Conservation (phyloP, 2,113 vertebrate species). For the Lucifuga dentata region DNA sequence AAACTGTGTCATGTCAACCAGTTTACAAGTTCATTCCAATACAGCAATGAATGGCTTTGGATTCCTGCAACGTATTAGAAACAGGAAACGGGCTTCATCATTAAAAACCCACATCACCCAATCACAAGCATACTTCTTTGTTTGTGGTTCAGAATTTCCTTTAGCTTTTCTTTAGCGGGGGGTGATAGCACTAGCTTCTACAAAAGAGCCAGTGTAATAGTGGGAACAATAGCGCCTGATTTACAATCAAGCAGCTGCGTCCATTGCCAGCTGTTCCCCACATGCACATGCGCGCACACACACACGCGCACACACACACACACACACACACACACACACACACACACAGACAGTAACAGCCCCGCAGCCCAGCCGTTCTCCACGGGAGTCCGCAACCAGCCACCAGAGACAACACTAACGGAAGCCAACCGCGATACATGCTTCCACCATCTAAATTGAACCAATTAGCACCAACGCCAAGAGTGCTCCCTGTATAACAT, state of each 20-base stretch:
- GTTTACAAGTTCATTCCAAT: slow-evolving; percentile 25
- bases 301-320: too few species aligned
- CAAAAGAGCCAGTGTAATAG: slow-evolving; percentile 34
- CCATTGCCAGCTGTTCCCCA: slow-evolving; percentile 75
- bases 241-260: slow-evolving; percentile 80
- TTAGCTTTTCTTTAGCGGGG: slow-evolving; percentile 19
- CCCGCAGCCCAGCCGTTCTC: slow-evolving; percentile 63
- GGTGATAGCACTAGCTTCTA: slow-evolving; percentile 45
- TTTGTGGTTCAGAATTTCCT: slow-evolving; percentile 60
- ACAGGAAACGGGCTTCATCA: slow-evolving; percentile 48
- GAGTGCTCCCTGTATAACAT: slow-evolving; percentile 26
- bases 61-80: slow-evolving; percentile 46
- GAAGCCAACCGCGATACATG: slow-evolving; percentile 56
- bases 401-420: slow-evolving; percentile 61
- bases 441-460: slow-evolving; percentile 62
- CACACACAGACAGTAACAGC: slow-evolving; percentile 40
- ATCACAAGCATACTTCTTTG: slow-evolving; percentile 50
- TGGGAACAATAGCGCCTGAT: slow-evolving; percentile 76
- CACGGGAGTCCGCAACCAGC: slow-evolving; percentile 67
- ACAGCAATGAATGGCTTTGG: slow-evolving; percentile 41
- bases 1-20: slow-evolving; percentile 17
- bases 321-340: too few species aligned
- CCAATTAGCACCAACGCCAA: slow-evolving; percentile 70
- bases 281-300: too few species aligned
- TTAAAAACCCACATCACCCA: slow-evolving; percentile 31